Evolutionary conservation across 2,113 vertebrate genomes (phyloP), one percentile per base, ranked within the genome.

Genomic region (Neogobius melanostomus): DNA sequence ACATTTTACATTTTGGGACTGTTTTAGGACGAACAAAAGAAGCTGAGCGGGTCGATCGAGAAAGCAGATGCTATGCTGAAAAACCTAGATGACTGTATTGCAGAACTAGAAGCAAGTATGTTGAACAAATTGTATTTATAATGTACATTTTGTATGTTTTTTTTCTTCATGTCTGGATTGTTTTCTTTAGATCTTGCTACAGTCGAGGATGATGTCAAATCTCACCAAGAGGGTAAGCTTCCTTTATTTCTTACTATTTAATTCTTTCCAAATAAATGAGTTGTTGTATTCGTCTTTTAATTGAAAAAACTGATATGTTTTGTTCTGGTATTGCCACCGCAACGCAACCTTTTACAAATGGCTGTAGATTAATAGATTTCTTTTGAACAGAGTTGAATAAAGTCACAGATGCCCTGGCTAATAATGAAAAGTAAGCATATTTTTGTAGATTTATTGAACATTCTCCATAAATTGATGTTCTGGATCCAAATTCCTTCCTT

Each of bases 31-130:
- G 82, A 87, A 69, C 86, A 91, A 10, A 75, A 88, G 43, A 88
- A 69, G 8, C 52, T 91, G 75, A 83, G 57, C 63, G 71, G 72
- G 67, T 87, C 64, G 15, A 69, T 91, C n/a, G 59, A 74, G 6
- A 21, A 89, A 68, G 88, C 88, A 0, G 83, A 92, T 43, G 71
- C 82, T 61, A 88, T 89, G 77, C 69, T 92, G 6, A 70, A 76
- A 75, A 82, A 79, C 47, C 73, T 93, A 62, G 88, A 93, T 47
- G 88, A 79, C 14, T 90, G 90, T 68, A 83, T 93, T 47, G 11
- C 15, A 73, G 74, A 88, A 45, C 62, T 92, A 64, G 82, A 92
- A 86, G 66, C 82, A 6, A 17, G 62, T 64, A 21, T 11, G 11
- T 11, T 8, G 16, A 3, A 36, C 1, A 72, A 36, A 36, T 36